phyloP scores from a whole-genome alignment of 2,888 invertebrate species.

The Zele albiditarsus region DNA sequence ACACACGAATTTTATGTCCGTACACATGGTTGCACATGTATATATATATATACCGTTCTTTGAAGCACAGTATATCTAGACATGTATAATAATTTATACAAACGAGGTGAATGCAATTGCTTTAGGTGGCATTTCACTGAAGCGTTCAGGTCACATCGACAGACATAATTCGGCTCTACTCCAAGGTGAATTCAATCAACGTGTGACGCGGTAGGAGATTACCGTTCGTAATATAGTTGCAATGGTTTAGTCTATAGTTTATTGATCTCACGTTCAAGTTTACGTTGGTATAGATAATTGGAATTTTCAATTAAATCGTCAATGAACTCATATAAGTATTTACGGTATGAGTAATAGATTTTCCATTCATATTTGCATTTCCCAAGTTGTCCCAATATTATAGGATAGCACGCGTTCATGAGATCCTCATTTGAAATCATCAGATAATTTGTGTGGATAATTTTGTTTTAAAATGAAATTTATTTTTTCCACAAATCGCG shows the following conservation, averaged over 20 bases:
- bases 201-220: constrained; percentile 33
- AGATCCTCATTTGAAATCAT: no score
- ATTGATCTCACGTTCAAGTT: not conserved
- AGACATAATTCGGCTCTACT: not conserved
- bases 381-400: no score
- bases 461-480: no score
- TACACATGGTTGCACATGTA: not conserved
- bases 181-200: constrained; percentile 47
- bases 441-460: no score
- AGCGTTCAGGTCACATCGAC: constrained; percentile 1
- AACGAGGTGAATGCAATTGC: not conserved
- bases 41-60: no score
- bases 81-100: not conserved
- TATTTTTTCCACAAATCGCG: no score
- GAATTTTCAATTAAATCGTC: constrained; percentile 19
- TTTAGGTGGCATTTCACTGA: not conserved
- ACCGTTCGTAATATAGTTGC: not conserved
- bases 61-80: not conserved
- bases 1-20: not conserved
- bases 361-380: no score
- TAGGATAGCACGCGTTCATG: no score
- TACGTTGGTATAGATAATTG: constrained; percentile 24
- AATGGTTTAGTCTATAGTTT: not conserved
- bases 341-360: not conserved
- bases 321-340: not conserved